Evolutionary conservation across 2,797 vertebrate species (phyloP).

Genomic region (Enteromius fasciolatus): DNA sequence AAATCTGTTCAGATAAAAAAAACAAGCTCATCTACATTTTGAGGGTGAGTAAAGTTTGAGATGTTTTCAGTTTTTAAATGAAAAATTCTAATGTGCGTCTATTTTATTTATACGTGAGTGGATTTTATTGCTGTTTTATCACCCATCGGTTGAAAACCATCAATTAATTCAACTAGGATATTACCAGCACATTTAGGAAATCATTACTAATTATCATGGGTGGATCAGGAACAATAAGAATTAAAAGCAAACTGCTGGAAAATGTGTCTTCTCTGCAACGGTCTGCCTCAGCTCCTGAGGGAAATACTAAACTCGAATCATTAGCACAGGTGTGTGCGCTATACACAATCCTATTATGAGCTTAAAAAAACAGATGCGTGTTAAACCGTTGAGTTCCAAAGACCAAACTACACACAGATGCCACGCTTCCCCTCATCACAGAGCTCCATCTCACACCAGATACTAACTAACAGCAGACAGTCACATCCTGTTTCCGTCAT

Average conservation of each 20-base stretch:
- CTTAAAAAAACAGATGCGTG: constrained; percentile 38
- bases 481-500: constrained; percentile 52
- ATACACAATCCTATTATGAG: constrained; percentile 37
- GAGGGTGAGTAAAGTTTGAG: not conserved
- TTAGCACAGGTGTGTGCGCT: constrained; percentile 37
- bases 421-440: constrained; percentile 26
- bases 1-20: not conserved
- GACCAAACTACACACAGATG: constrained; percentile 37
- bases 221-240: not conserved
- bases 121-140: not conserved
- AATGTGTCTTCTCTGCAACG: constrained; percentile 19
- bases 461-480: constrained; percentile 46
- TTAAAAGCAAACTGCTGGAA: constrained; percentile 21
- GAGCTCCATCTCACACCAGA: constrained; percentile 36
- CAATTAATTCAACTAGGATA: not conserved
- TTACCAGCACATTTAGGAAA: not conserved
- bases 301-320: constrained; percentile 42
- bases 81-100: not conserved
- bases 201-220: not conserved
- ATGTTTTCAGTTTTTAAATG: not conserved
- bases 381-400: constrained; percentile 48
- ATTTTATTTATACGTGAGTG: not conserved
- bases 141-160: not conserved
- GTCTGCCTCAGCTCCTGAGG: constrained; percentile 35
- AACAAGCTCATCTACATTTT: not conserved